Evolutionary conservation across 2,113 vertebrate species (phyloP), one percentile per base, ranked within the genome.

Genomic region (Rhinoptilus africanus): DNA sequence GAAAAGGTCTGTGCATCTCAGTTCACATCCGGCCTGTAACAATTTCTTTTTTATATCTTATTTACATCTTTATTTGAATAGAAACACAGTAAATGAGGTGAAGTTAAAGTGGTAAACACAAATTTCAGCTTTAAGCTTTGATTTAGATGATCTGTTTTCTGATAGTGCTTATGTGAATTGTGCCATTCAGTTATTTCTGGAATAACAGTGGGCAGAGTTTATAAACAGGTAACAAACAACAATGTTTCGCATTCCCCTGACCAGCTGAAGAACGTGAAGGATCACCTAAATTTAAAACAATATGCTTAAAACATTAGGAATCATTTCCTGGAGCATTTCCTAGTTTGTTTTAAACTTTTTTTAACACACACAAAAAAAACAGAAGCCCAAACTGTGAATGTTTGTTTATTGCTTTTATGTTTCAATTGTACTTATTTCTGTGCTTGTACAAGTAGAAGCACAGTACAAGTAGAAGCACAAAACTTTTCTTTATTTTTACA

Each of bases 211-310:
- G 82, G 57, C 94, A 85, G 84, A 91, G 66, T 95, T 95, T 95
- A 76, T 95, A 96, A 95, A 97, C 97, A 95, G 84, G 91, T 87
- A 78, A 92, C 71, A 34, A 35, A 91, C 77, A 94, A 96, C 96
- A 96, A 96, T 92, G 94, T 94, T 96, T 24, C 84, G 69, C n/a
- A 53, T 24, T 71, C 69, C 87, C 72, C 59, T 79, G 54, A 54
- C 91, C 94, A 47, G 1, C 74, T 73, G 82, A 68, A 92, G 91
- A 95, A 94, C 89, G 87, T 89, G 92, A 82, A 85, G 71, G 96
- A 92, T 94, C 89, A 66, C 87, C 96, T 96, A 95, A 94, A 97
- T 89, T 96, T 95, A 96, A 96, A 96, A 89, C 89, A 94, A 88
- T 69, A 67, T 80, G 68, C 94, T 93, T 91, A 79, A 96, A 96